Conservation (phyloP, 2,888 invertebrate species). For the Lochmaea crataegi region DNA sequence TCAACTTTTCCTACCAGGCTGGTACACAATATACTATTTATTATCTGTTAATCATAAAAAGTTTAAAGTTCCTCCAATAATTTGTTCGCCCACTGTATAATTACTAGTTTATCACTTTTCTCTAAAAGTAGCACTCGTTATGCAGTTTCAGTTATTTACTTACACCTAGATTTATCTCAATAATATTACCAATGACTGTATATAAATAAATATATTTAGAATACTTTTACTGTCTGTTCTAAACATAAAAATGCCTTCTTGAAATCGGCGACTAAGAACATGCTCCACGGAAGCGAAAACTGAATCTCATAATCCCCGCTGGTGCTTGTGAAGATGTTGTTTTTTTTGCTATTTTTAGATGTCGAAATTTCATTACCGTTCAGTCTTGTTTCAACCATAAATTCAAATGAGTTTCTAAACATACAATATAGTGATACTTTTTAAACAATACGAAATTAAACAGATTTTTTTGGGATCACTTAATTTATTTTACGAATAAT, state of each 20-base stretch:
- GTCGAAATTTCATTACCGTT: slow-evolving; percentile 1
- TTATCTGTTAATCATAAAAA: too few species aligned
- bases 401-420: slow-evolving; percentile 2
- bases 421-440: slow-evolving; percentile 12
- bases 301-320: not conserved
- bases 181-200: not conserved
- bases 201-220: slow-evolving; percentile 2
- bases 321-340: slow-evolving; percentile 1
- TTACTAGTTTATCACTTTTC: too few species aligned
- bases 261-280: slow-evolving; percentile 8
- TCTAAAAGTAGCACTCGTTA: too few species aligned
- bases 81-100: too few species aligned
- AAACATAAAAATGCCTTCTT: not conserved
- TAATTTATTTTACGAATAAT: not conserved
- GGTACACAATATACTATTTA: too few species aligned
- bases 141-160: not conserved
- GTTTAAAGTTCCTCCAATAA: too few species aligned
- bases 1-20: too few species aligned
- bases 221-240: not conserved
- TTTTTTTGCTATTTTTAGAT: slow-evolving; percentile 13
- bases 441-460: not conserved
- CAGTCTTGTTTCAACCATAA: slow-evolving; percentile 1
- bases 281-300: not conserved
- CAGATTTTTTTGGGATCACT: not conserved
- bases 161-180: slow-evolving; percentile 1